These are phyloP conservation scores for Nipponacmea schrenckii DNA, from an alignment of 2,888 invertebrate genomes.

Conservation along the genomic window DNA sequence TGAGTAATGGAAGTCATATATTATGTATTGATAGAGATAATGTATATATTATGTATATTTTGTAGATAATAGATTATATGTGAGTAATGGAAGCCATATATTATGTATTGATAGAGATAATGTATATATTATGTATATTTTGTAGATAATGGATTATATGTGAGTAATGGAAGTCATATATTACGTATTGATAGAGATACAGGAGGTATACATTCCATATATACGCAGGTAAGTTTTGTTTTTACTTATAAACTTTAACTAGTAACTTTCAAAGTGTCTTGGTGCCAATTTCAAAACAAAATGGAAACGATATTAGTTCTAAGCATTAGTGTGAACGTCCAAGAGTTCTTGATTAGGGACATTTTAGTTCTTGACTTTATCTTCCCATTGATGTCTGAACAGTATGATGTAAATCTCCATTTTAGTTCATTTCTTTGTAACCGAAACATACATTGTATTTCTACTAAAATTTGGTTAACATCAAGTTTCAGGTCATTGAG, in stretches of 20 bases:
- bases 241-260: not conserved
- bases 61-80: conserved; percentile 27
- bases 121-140: conserved; percentile 21
- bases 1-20: conserved; percentile 31
- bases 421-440: too few species aligned
- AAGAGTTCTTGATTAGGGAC: too few species aligned
- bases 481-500: too few species aligned
- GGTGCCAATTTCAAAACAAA: too few species aligned
- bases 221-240: conserved; percentile 27
- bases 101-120: conserved; percentile 24
- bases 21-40: conserved; percentile 25
- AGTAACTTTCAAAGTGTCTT: not conserved
- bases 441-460: too few species aligned
- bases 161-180: conserved; percentile 36
- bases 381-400: too few species aligned
- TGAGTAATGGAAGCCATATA: conserved; percentile 35
- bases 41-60: conserved; percentile 19
- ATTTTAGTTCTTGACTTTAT: too few species aligned
- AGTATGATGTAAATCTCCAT: too few species aligned
- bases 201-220: conserved; percentile 20
- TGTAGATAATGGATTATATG: conserved; percentile 28
- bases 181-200: conserved; percentile 26
- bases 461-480: not conserved
- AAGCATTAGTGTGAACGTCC: too few species aligned
- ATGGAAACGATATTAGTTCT: too few species aligned